phyloP scores from a whole-genome alignment of 2,888 invertebrate species.

The Eugnorisma glareosa region DNA sequence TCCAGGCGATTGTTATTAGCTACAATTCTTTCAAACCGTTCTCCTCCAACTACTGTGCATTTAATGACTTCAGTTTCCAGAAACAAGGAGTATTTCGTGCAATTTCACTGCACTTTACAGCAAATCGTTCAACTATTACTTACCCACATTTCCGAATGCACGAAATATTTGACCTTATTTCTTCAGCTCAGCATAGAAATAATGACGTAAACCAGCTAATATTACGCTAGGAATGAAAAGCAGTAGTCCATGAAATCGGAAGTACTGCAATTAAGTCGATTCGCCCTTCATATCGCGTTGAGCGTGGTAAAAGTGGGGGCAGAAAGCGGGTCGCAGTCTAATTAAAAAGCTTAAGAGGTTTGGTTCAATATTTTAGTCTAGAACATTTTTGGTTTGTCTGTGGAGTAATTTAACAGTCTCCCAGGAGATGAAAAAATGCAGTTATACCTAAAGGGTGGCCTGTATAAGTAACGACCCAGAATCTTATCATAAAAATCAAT shows the following conservation, averaged over 20 bases:
- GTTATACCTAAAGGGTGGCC: too few relatives aligned
- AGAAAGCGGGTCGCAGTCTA: constrained; percentile 28
- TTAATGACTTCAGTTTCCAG: constrained; percentile 5
- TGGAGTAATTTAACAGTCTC: too few relatives aligned
- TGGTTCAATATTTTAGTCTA: not conserved
- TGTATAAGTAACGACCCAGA: not conserved
- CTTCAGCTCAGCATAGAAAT: constrained; percentile 40
- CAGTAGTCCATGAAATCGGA: constrained; percentile 74
- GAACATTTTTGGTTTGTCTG: not conserved
- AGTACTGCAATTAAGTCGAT: constrained; percentile 80
- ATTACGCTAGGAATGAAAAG: constrained; percentile 62
- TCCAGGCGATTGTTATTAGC: not conserved
- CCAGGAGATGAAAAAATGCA: not conserved
- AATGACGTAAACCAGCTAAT: constrained; percentile 50
- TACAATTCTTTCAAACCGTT: not conserved
- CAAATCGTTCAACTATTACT: constrained; percentile 32
- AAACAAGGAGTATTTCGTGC: constrained; percentile 3
- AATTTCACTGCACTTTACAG: not conserved
- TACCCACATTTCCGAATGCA: constrained; percentile 4
- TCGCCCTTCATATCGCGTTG: constrained; percentile 74
- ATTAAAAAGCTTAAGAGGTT: constrained; percentile 43
- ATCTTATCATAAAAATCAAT: not conserved
- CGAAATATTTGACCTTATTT: constrained; percentile 41
- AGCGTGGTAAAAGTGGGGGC: constrained; percentile 72
- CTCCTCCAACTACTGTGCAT: not conserved